Evolutionary conservation across 2,888 invertebrate species (phyloP), one percentile per base, ranked within the genome.

Genomic region (Aphrophora alni): DNA sequence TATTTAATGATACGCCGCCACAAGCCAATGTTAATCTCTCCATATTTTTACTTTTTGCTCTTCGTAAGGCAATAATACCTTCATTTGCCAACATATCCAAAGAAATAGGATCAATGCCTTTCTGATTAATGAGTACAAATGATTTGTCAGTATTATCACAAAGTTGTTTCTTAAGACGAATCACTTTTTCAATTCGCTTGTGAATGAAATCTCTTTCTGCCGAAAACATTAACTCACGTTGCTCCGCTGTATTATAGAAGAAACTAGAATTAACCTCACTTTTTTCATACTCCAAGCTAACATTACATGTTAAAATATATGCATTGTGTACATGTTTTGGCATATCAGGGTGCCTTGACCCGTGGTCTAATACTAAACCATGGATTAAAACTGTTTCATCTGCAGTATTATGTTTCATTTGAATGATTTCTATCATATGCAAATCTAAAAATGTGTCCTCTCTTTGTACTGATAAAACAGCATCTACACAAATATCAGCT

Each of bases 41-140:
- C 99, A 99, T 99, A 89, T 99, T 99, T 85, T 99, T 94, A 77
- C 99, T 92, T 89, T 99, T 99, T 59, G 99, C 99, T 83, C 99
- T 92, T 84, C 99, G 93, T 80, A 99, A 90, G 0, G 94, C 99
- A 85, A 99, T 91, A 83, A 99, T 99, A 26, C 98, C 98, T 89
- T 98, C 98, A 87, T 97, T 97, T 8, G 99, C 98, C 82, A 99
- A 90, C 88, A 97, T 93, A 87, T 99, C 99, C 85, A 99, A 90
- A 1, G 98, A 98, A 87, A 97, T 93, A 0, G 99, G 99, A 88
- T 99, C 99, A 86, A 99, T 98, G 76, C 99, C 99, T 90, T 91
- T 86, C 14, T 99, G 98, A 88, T 99, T 99, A 87, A 99, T 97
- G 8, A 99, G 92, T n/a, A 98, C 97, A 88, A 99, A 99, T 7